Base-by-base conservation (phyloP, 35 echinoderm and acorn worm genomes). In the Amphiura filiformis region DNA sequence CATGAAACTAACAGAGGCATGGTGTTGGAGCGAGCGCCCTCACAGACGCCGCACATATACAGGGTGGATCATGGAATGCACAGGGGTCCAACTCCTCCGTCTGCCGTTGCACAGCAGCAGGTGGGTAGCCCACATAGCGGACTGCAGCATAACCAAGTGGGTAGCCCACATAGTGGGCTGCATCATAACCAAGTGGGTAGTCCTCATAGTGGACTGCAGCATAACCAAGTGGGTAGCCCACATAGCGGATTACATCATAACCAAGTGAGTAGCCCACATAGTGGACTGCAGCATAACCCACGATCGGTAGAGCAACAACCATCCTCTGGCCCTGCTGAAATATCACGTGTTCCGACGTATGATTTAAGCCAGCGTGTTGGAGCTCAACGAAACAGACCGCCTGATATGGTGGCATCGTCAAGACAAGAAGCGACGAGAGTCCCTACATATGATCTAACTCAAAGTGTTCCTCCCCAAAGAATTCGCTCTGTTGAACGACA, bases 31-130 rank as follows among this genome's bases (percentile, higher is more conserved):
- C 15, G 61, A 15, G 61, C 61, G 26, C 61, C 61, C 26, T 5
- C 26, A 30, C 61, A 70, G 28, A 70, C 11, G 1, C 2, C 61
- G 15, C 61, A 70, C 26, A 70, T 70, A 70, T 23, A 70, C 28
- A 70, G 61, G 26, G 61, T 70, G 26, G 61, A 70, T n/a, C 61
- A 70, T 18, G 61, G 61, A 70, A 70, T 70, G 61, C 61, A 70
- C 26, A 18, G 61, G 4, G 61, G 61, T 18, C 61, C 7, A 70
- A 70, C 61, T 5, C 61, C 61, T 26, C 61, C 61, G 28, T 26
- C 61, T 15, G 4, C 61, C 7, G 61, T 70, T 30, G 28, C 17
- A 4, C 61, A 18, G 26, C 61, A 70, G 28, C 61, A 70, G 28
- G 61, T 70, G 26, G 17, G 28, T 2, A 70, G 61, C 26, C 61